These are phyloP conservation scores for Teinopalpus imperialis DNA, from an alignment of 2,888 invertebrate genomes.

Conservation along the genomic window DNA sequence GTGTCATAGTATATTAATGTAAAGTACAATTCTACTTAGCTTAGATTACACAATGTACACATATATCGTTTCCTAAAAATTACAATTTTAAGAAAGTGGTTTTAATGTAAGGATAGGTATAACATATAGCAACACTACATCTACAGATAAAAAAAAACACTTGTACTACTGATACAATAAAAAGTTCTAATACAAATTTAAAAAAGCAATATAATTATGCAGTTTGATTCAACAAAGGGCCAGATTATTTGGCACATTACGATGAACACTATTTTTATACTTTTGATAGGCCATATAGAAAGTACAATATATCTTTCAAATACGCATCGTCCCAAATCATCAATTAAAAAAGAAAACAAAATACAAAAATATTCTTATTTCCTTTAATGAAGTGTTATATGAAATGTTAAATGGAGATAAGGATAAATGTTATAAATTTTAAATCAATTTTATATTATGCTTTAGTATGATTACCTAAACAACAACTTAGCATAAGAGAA, in stretches of 20 bases:
- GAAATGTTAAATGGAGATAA: no score
- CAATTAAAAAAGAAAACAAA: no score
- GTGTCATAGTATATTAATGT: conserved; percentile 36
- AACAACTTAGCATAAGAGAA: no score
- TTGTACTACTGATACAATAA: conserved; percentile 1
- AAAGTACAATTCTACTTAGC: conserved; percentile 29
- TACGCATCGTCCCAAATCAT: no score
- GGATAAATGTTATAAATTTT: no score
- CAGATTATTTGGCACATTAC: conserved; percentile 66
- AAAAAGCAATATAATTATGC: conserved; percentile 1
- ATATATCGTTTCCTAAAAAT: neutral
- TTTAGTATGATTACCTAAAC: no score
- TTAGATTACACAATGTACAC: conserved; percentile 15
- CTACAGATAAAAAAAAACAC: conserved; percentile 7
- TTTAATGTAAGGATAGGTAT: neutral
- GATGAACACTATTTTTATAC: conserved; percentile 54
- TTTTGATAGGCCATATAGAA: conserved; percentile 20
- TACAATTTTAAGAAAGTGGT: neutral
- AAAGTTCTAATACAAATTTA: conserved; percentile 5
- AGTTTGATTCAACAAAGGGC: conserved; percentile 1
- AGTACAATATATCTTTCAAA: no score
- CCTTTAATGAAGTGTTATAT: no score
- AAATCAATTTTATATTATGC: no score
- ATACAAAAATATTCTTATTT: no score
- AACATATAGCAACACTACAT: conserved; percentile 6